A percentile compares a stretch with the other conserved stretches of the same genome.
These are phyloP conservation scores for Spodoptera exigua DNA, from an alignment of 2,888 invertebrate genomes.

Conservation along the genomic window DNA sequence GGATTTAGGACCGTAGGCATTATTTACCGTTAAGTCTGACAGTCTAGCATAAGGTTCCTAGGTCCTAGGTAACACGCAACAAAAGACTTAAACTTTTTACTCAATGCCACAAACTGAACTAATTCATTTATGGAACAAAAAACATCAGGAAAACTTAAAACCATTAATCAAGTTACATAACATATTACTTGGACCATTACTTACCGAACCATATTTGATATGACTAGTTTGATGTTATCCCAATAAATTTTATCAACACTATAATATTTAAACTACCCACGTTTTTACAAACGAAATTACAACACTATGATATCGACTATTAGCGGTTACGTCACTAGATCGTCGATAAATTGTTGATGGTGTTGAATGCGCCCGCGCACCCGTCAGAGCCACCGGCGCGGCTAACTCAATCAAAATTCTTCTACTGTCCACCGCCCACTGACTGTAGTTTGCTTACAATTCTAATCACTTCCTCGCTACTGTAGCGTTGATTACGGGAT, in stretches of 20 bases:
- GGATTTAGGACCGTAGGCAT: too few relatives aligned
- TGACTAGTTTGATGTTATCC: slow-evolving; percentile 24
- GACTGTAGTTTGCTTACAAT: slow-evolving; percentile 41
- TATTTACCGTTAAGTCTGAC: too few relatives aligned
- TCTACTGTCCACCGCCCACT: slow-evolving; percentile 58
- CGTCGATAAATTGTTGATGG: slow-evolving; percentile 57
- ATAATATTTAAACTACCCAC: slow-evolving; percentile 56
- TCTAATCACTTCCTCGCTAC: slow-evolving; percentile 58
- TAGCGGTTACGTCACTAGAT: slow-evolving; percentile 58
- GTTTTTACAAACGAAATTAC: slow-evolving; percentile 50
- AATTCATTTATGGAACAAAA: too few relatives aligned
- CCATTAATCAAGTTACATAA: too few relatives aligned
- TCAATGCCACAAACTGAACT: not conserved
- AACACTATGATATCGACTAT: slow-evolving; percentile 47
- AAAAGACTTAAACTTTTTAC: not conserved
- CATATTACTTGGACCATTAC: slow-evolving; percentile 5
- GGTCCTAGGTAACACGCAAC: too few relatives aligned
- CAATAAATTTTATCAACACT: slow-evolving; percentile 38
- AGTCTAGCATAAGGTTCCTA: too few relatives aligned
- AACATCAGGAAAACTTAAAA: too few relatives aligned
- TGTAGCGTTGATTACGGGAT: slow-evolving; percentile 45
- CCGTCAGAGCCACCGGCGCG: slow-evolving; percentile 51
- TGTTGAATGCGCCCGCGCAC: slow-evolving; percentile 53
- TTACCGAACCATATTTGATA: slow-evolving; percentile 29
- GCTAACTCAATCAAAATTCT: slow-evolving; percentile 77